Evolutionary conservation across 2,113 vertebrate genomes (phyloP), one percentile per base, ranked within the genome.

Genomic region (Tringa solitaria): DNA sequence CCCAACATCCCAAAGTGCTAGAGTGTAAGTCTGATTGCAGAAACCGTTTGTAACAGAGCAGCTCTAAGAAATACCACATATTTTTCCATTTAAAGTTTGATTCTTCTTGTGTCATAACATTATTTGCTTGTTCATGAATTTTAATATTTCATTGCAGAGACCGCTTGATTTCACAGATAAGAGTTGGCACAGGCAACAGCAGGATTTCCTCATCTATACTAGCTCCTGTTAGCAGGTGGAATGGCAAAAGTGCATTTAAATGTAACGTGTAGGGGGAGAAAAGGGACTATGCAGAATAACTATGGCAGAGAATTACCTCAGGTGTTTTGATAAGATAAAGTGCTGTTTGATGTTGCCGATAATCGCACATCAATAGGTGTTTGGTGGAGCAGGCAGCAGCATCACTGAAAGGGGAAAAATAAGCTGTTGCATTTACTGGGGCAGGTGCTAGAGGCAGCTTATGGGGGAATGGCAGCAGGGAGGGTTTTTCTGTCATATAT

Each of bases 391-490:
- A 10, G n/a, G 79, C 43, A 60, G 51, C 73, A 92, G 23, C 17
- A 9, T 21, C 43, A 48, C 32, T 32, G 50, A 59, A 53, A 64
- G 17, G n/a, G 28, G 30, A 46, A 23, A 73, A 53, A 85, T 10
- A 28, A 0, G 0, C 53, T 53, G 33, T 43, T 30, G 9, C 1
- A 0, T 37, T 69, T 27, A 32, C 27, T 21, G 33, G 18, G 48
- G 20, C 41, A 51, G 35, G 35, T 0, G 1, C 26, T 30, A 86
- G 70, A 43, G 28, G 46, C 45, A 48, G 81, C 5, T 65, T 23
- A 12, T 3, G 6, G 1, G 3, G 17, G 21, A 11, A 12, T 32
- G 33, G 72, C 17, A 39, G 45, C 27, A 54, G 39, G 32, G 27
- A n/a, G 65, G 28, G 26, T 46, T 77, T 61, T 67, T 21, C 53